These are phyloP conservation scores for Nycticryphes semicollaris DNA, from an alignment of 2,113 vertebrate species.

Conservation along the genomic window DNA sequence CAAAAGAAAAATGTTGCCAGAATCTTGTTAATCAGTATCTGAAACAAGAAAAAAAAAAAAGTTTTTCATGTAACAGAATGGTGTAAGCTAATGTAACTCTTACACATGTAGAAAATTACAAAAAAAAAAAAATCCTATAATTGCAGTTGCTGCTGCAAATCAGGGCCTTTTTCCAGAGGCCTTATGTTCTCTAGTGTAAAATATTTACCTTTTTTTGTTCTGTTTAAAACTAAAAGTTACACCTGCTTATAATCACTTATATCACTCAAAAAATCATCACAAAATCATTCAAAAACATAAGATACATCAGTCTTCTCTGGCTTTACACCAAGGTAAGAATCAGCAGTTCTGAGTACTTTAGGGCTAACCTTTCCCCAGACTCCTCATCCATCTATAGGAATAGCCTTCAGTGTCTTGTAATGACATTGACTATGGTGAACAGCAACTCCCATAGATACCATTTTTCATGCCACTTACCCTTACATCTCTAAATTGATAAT, in stretches of 20 bases:
- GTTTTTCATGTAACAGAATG: neutral
- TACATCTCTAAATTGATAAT: neutral
- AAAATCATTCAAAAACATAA: neutral
- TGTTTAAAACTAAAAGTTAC: neutral
- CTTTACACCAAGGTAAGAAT: neutral
- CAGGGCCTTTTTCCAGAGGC: neutral
- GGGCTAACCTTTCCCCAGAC: neutral
- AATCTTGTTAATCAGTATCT: neutral
- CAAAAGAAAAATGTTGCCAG: neutral
- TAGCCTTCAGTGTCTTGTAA: neutral
- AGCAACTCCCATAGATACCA: neutral
- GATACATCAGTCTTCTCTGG: neutral
- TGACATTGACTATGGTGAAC: neutral
- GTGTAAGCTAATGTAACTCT: neutral
- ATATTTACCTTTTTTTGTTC: neutral
- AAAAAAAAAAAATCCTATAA: neutral
- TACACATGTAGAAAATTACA: fast-evolving
- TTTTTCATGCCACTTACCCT: neutral
- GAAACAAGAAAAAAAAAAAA: fast-evolving
- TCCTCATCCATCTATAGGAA: neutral
- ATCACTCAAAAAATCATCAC: neutral
- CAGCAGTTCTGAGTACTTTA: neutral
- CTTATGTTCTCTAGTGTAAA: neutral
- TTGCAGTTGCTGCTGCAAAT: neutral
- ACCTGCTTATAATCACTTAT: neutral